Conservation (phyloP, 2,113 vertebrate species). For the Ranitomeya variabilis region DNA sequence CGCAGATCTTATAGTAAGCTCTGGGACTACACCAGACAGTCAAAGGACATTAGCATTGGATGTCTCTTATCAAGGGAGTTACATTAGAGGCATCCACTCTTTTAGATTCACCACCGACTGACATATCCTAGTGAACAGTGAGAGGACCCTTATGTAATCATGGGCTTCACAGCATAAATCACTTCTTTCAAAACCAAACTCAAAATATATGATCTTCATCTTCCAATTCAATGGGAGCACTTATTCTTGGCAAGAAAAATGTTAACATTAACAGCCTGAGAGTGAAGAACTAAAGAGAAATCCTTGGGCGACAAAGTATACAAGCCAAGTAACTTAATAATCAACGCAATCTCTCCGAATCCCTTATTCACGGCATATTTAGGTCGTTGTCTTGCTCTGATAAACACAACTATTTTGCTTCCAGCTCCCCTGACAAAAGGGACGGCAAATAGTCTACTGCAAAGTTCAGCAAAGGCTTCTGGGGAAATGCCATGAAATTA, state of each 20-base stretch:
- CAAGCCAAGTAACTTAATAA: slow-evolving; percentile 19
- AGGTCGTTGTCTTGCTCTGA: slow-evolving; percentile 38
- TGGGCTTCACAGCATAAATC: background rate
- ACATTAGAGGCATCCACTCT: background rate
- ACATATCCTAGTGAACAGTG: background rate
- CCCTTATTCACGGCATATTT: slow-evolving; percentile 32
- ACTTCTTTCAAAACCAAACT: background rate
- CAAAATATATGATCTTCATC: background rate
- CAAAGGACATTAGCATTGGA: too few species aligned
- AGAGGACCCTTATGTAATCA: background rate
- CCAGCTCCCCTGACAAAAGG: slow-evolving; percentile 44
- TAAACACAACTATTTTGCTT: slow-evolving; percentile 47
- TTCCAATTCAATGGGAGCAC: background rate
- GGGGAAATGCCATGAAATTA: slow-evolving; percentile 44
- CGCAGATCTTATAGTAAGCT: too few species aligned
- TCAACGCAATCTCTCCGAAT: slow-evolving; percentile 20
- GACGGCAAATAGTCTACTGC: slow-evolving; percentile 15
- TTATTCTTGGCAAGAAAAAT: background rate
- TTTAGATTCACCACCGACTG: background rate
- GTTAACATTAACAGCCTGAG: background rate
- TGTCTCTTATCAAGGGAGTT: too few species aligned
- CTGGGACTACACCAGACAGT: too few species aligned
- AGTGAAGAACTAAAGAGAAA: background rate
- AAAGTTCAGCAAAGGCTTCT: slow-evolving; percentile 53
- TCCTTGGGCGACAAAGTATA: slow-evolving; percentile 11